Conservation (phyloP, 2,888 invertebrate genomes). For the Miltochrista miniata region DNA sequence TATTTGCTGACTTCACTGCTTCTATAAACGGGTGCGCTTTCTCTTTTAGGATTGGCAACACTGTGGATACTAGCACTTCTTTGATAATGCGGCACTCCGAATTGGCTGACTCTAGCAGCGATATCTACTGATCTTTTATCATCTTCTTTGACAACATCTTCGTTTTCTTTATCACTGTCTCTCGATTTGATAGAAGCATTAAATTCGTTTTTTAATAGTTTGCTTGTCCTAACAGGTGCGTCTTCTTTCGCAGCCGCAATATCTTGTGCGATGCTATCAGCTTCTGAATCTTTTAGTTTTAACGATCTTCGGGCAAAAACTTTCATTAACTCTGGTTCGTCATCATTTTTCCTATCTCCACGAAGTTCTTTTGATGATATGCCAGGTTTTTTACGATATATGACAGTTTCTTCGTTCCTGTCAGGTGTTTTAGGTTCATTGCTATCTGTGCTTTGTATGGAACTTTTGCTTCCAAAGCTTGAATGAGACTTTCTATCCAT, state of each 20-base stretch:
- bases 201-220: slow-evolving; percentile 72
- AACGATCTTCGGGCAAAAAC: slow-evolving; percentile 92
- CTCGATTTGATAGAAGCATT: slow-evolving; percentile 83
- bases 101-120: slow-evolving; percentile 73
- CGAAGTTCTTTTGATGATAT: slow-evolving; percentile 66
- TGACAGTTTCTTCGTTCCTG: slow-evolving; percentile 75
- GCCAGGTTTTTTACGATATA: slow-evolving; percentile 83
- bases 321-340: slow-evolving; percentile 91
- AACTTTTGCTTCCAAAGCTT: slow-evolving; percentile 78
- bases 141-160: slow-evolving; percentile 59
- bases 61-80: slow-evolving; percentile 74
- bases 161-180: slow-evolving; percentile 90
- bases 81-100: slow-evolving; percentile 73
- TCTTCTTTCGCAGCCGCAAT: slow-evolving; percentile 76
- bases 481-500: slow-evolving; percentile 77
- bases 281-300: slow-evolving; percentile 89
- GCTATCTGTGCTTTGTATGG: slow-evolving; percentile 75
- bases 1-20: slow-evolving; percentile 72
- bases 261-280: slow-evolving; percentile 83
- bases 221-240: slow-evolving; percentile 57
- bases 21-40: slow-evolving; percentile 70
- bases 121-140: slow-evolving; percentile 73
- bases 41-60: slow-evolving; percentile 67
- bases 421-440: slow-evolving; percentile 70
- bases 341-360: slow-evolving; percentile 81